Evolutionary conservation across 1,140 invertebrate genomes (phyloP).

Genomic region (Diplogasteroides magnus): DNA sequence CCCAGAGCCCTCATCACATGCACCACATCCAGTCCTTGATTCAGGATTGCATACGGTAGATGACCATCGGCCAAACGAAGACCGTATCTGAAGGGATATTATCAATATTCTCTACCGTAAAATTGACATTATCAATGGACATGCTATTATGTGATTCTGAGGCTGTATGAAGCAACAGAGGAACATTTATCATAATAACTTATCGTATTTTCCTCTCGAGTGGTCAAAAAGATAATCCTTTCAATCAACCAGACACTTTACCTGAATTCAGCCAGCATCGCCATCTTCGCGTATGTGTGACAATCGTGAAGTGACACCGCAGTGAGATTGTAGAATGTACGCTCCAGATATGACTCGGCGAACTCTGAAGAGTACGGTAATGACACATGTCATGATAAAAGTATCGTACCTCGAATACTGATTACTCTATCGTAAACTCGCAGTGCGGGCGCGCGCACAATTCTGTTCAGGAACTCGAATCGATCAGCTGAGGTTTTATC

Average conservation of each 20-base stretch:
- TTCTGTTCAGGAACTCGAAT: slow-evolving; percentile 3
- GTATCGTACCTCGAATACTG: slow-evolving; percentile 1
- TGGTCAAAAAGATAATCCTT: neutral
- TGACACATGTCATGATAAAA: neutral
- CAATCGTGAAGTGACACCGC: slow-evolving; percentile 94
- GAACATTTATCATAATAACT: no score
- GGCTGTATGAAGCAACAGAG: no score
- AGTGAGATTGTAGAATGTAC: slow-evolving; percentile 93
- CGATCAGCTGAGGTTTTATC: slow-evolving; percentile 8
- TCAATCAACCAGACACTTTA: neutral
- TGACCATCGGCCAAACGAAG: slow-evolving; percentile 79
- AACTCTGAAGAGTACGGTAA: slow-evolving; percentile 59
- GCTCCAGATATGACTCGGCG: slow-evolving; percentile 85
- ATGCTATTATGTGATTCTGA: no score
- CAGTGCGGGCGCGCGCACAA: neutral
- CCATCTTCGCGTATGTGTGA: slow-evolving; percentile 94
- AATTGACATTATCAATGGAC: no score
- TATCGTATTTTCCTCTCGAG: no score
- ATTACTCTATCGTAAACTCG: slow-evolving; percentile 3
- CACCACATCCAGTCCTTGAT: slow-evolving; percentile 89
- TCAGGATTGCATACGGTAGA: slow-evolving; percentile 88
- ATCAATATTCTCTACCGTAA: neutral
- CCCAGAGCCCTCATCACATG: slow-evolving; percentile 96
- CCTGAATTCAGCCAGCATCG: slow-evolving; percentile 69
- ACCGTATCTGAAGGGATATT: slow-evolving; percentile 70